Conservation (phyloP, 2,888 invertebrate genomes). For the Ligdia adustata region DNA sequence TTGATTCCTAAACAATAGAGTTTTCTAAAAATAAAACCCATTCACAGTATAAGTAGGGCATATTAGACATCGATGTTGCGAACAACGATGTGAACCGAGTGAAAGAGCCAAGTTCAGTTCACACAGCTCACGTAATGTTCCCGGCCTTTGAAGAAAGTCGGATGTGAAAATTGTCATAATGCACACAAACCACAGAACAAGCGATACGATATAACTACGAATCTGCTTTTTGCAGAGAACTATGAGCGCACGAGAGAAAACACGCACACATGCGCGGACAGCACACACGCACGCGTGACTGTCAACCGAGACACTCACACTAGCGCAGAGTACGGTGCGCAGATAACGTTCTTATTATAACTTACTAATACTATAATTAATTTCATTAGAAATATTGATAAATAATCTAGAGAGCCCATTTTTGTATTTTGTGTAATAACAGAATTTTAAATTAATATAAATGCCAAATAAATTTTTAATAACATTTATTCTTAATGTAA, state of each 20-base stretch:
- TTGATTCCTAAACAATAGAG: constrained; percentile 5
- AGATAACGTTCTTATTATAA: too few species aligned
- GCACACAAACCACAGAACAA: constrained; percentile 60
- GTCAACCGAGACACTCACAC: constrained; percentile 49
- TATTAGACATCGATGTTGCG: constrained; percentile 55
- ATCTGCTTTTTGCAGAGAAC: constrained; percentile 65
- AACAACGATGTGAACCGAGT: constrained; percentile 74
- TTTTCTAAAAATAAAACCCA: constrained; percentile 45
- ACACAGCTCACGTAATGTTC: constrained; percentile 55
- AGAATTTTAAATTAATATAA: too few species aligned
- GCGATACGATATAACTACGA: too few species aligned
- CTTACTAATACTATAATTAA: too few species aligned
- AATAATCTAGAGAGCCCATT: too few species aligned
- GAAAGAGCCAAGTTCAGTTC: constrained; percentile 56
- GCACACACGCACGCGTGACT: constrained; percentile 40
- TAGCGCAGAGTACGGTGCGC: constrained; percentile 43
- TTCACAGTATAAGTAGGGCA: constrained; percentile 43
- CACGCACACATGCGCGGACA: constrained; percentile 40
- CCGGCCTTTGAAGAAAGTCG: constrained; percentile 75
- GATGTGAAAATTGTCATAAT: constrained; percentile 80
- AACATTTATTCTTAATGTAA: too few species aligned
- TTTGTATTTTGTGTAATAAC: too few species aligned
- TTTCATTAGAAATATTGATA: too few species aligned
- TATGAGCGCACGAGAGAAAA: constrained; percentile 55
- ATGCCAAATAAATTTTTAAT: too few species aligned